Percentiles rank a stretch among this genome's conserved stretches.
These are phyloP conservation scores for Orius laevigatus DNA, from an alignment of 1,140 invertebrate species.

Conservation along the genomic window DNA sequence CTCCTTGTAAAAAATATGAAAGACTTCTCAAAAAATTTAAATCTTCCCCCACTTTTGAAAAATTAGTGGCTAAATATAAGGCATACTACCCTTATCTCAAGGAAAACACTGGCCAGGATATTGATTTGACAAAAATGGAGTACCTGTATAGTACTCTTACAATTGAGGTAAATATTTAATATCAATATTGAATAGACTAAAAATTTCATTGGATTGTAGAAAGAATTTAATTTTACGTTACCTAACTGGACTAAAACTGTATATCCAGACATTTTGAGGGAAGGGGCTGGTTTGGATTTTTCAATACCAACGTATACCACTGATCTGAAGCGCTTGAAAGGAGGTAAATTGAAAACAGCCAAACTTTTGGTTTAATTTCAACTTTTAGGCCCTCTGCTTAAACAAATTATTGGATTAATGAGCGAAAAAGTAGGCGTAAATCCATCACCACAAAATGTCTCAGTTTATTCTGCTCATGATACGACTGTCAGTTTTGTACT, in stretches of 20 bases:
- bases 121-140: constrained; percentile 35
- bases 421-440: constrained; percentile 27
- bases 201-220: background rate
- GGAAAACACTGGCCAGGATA: constrained; percentile 36
- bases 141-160: constrained; percentile 48
- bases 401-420: constrained; percentile 44
- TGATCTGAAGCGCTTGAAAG: constrained; percentile 31
- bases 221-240: constrained; percentile 40
- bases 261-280: constrained; percentile 35
- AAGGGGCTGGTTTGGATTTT: constrained; percentile 37
- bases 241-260: constrained; percentile 51
- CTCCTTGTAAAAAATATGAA: constrained; percentile 45
- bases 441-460: constrained; percentile 40
- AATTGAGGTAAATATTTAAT: constrained; percentile 44
- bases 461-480: constrained; percentile 69
- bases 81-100: constrained; percentile 46
- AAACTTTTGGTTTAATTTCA: constrained; percentile 27
- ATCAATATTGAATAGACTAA: no score
- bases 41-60: constrained; percentile 37
- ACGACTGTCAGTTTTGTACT: constrained; percentile 62
- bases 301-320: constrained; percentile 29
- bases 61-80: constrained; percentile 39
- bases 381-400: constrained; percentile 42
- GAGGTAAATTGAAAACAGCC: background rate
- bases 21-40: constrained; percentile 35